Conservation (phyloP, 2,797 vertebrate species). For the Pangasius djambal region DNA sequence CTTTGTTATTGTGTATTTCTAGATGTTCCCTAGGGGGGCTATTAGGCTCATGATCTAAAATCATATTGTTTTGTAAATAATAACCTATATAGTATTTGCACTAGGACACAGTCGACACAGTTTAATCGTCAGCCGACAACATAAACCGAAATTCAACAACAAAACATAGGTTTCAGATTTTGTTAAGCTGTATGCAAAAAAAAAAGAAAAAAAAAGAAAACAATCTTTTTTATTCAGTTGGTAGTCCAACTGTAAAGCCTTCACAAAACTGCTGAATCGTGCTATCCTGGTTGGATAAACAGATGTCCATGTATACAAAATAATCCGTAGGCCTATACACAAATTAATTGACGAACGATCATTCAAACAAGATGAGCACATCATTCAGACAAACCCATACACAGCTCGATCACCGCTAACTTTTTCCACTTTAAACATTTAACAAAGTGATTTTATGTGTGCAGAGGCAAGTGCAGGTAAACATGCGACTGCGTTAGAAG, state of each 20-base stretch:
- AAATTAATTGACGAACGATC: conserved; percentile 21
- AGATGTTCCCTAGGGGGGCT: not conserved
- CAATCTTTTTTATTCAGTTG: not conserved
- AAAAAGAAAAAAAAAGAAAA: not conserved
- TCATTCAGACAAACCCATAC: not conserved
- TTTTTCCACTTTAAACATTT: not conserved
- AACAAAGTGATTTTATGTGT: no score
- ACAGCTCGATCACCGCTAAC: not conserved
- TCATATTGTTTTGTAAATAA: conserved; percentile 1
- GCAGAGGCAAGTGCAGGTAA: not conserved
- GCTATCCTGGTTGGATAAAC: conserved; percentile 24
- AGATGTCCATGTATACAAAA: conserved; percentile 27
- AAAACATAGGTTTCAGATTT: not conserved
- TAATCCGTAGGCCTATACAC: not conserved
- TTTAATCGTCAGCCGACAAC: not conserved
- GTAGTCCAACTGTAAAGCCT: conserved; percentile 8
- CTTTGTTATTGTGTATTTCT: not conserved
- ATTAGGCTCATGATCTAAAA: not conserved
- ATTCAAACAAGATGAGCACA: not conserved
- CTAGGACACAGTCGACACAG: not conserved
- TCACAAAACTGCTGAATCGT: conserved; percentile 13
- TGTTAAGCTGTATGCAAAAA: not conserved
- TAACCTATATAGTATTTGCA: not conserved
- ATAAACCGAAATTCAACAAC: not conserved
- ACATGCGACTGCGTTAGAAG: not conserved